These are phyloP conservation scores for Ellobium chinense DNA, from an alignment of 2,888 invertebrate genomes.

Conservation along the genomic window DNA sequence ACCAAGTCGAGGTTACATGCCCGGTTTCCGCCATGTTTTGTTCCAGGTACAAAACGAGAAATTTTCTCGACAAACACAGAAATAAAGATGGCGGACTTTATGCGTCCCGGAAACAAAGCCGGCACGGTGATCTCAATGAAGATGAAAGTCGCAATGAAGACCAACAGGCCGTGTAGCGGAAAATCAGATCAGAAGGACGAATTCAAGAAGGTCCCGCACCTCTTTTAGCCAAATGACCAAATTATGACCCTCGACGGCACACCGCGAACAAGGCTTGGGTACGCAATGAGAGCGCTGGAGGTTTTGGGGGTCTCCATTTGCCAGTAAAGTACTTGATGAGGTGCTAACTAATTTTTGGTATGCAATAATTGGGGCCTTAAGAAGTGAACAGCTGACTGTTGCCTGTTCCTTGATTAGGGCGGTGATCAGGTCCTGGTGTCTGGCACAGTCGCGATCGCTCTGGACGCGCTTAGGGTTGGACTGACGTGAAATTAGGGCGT, in stretches of 20 bases:
- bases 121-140: neutral
- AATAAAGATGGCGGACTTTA: neutral
- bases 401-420: too few species aligned
- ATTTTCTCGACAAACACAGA: neutral
- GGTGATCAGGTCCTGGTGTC: too few species aligned
- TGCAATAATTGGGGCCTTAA: neutral
- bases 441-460: too few species aligned
- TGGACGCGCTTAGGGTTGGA: too few species aligned
- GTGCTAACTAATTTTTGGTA: neutral
- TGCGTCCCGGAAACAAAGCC: neutral
- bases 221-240: neutral
- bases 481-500: too few species aligned
- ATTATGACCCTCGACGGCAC: conserved; percentile 2
- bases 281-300: too few species aligned
- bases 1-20: neutral
- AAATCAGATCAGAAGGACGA: neutral
- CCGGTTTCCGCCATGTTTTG: neutral
- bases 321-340: neutral
- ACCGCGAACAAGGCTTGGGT: neutral
- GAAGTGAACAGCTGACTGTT: too few species aligned
- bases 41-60: neutral
- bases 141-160: neutral
- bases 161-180: neutral
- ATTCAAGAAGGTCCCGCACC: neutral
- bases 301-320: neutral